Conservation (phyloP, 53 echinoderm and acorn worm species). For the Patiria pectinifera region DNA sequence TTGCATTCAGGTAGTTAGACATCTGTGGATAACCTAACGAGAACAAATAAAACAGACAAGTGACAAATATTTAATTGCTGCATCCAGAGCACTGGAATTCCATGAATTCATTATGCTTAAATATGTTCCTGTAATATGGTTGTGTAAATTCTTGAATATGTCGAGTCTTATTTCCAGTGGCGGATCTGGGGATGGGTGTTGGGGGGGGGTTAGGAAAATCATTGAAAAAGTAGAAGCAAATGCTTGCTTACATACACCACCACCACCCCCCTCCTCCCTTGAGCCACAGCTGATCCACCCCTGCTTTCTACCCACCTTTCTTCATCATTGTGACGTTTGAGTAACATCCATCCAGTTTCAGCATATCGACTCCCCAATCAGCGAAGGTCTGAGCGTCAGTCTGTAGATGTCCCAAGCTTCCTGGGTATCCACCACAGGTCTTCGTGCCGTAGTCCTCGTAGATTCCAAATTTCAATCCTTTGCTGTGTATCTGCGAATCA, state of each 20-base stretch:
- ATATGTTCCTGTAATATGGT: too few species aligned
- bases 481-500: conserved; percentile 73
- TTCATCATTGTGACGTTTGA: conserved; percentile 79
- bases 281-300: too few species aligned
- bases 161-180: too few species aligned
- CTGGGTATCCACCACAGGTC: conserved; percentile 95
- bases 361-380: conserved; percentile 96
- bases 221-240: too few species aligned
- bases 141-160: too few species aligned
- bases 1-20: conserved; percentile 86
- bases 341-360: conserved; percentile 96
- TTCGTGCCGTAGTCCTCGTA: conserved; percentile 91
- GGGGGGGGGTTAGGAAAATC: too few species aligned
- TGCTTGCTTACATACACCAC: too few species aligned
- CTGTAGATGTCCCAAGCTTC: conserved; percentile 83
- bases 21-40: conserved; percentile 91
- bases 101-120: not conserved
- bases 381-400: conserved; percentile 92
- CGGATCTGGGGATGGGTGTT: too few species aligned
- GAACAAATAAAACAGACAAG: not conserved
- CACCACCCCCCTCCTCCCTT: too few species aligned
- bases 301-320: conserved; percentile 61
- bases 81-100: not conserved
- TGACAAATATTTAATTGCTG: not conserved
- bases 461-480: conserved; percentile 90